These are phyloP conservation scores for Pelobates cultripes DNA, from an alignment of 2,797 vertebrate species.

Conservation along the genomic window DNA sequence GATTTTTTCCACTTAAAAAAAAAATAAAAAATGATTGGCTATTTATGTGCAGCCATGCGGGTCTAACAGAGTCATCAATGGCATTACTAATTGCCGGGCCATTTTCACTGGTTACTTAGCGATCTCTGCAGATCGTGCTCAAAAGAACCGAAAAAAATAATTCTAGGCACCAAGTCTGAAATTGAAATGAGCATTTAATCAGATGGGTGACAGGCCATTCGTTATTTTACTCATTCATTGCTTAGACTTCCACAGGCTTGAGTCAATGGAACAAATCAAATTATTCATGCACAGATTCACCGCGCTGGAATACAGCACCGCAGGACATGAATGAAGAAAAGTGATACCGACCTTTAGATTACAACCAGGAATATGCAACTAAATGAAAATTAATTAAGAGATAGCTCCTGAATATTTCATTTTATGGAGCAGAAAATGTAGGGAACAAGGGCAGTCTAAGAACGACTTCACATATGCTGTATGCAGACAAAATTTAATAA, in stretches of 20 bases:
- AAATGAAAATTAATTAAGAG: slow-evolving; percentile 34
- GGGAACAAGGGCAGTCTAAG: too few species aligned
- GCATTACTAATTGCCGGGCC: slow-evolving; percentile 69
- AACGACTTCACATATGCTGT: too few species aligned
- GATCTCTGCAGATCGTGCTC: slow-evolving; percentile 63
- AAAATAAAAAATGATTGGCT: slow-evolving; percentile 15
- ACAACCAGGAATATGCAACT: slow-evolving; percentile 5
- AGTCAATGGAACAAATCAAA: slow-evolving; percentile 80
- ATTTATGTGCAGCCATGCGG: slow-evolving; percentile 64
- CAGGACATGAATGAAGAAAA: slow-evolving; percentile 32
- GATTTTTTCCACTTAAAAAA: background rate
- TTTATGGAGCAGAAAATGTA: background rate
- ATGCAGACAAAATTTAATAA: too few species aligned
- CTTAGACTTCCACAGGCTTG: slow-evolving; percentile 68
- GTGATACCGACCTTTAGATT: slow-evolving; percentile 3
- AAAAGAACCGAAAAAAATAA: slow-evolving; percentile 63
- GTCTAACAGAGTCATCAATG: slow-evolving; percentile 68
- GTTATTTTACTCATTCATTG: slow-evolving; percentile 73
- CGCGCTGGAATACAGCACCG: slow-evolving; percentile 47
- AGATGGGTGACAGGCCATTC: slow-evolving; percentile 76
- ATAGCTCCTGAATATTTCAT: slow-evolving; percentile 10
- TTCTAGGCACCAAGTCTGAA: slow-evolving; percentile 66
- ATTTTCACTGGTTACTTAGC: slow-evolving; percentile 65
- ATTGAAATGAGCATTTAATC: slow-evolving; percentile 78
- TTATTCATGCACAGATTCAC: slow-evolving; percentile 77